A percentile compares a stretch with the other conserved stretches of the same genome.
These are phyloP conservation scores for Hydriomena furcata DNA, from an alignment of 2,888 invertebrate genomes.

Conservation along the genomic window DNA sequence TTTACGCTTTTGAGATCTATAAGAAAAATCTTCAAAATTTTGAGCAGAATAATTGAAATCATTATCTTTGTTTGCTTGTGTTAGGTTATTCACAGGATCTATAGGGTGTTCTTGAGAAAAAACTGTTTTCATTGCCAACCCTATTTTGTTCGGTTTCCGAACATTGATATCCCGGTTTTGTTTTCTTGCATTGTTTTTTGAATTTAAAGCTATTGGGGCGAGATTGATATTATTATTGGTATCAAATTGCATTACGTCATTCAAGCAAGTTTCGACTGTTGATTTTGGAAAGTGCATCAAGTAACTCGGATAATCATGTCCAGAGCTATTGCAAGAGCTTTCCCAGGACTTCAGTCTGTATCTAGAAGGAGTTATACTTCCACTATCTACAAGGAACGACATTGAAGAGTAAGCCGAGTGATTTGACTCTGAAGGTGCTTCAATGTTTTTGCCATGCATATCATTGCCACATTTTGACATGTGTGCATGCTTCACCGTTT, in stretches of 20 bases:
- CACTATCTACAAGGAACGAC: constrained; percentile 21
- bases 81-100: not conserved
- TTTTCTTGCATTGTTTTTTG: constrained; percentile 4
- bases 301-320: constrained; percentile 33
- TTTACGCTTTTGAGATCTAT: constrained; percentile 1
- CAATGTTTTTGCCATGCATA: not conserved
- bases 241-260: constrained; percentile 32
- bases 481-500: constrained; percentile 5
- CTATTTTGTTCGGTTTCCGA: not conserved
- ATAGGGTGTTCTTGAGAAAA: constrained; percentile 1
- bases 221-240: constrained; percentile 10
- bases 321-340: constrained; percentile 36
- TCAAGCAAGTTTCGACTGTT: constrained; percentile 30
- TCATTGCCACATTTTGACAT: constrained; percentile 3
- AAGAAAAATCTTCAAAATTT: not conserved
- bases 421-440: constrained; percentile 14
- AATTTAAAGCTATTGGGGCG: not conserved
- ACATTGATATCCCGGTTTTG: not conserved
- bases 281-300: constrained; percentile 32
- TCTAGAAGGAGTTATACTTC: constrained; percentile 4
- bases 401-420: constrained; percentile 27
- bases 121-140: not conserved
- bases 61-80: not conserved
- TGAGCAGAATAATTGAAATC: not conserved
- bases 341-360: constrained; percentile 23